These are phyloP conservation scores for Etia nguti DNA, from an alignment of 2,113 vertebrate genomes.

Conservation along the genomic window DNA sequence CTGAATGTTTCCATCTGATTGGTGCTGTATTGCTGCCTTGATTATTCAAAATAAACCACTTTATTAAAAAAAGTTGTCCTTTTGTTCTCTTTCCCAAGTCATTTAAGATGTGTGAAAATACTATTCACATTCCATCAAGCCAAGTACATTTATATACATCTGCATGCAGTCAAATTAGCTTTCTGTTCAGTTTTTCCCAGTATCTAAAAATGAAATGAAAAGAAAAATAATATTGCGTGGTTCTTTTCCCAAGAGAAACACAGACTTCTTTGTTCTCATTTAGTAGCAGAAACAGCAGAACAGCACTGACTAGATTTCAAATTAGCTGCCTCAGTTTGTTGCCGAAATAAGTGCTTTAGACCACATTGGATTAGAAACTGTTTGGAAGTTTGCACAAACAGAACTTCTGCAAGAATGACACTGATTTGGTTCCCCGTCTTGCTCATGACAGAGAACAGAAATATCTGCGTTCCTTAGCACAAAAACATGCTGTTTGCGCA, in stretches of 20 bases:
- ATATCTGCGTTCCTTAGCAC: background rate
- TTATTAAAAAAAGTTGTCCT: background rate
- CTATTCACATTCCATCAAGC: background rate
- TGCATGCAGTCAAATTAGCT: background rate
- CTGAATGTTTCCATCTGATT: slow-evolving; percentile 15
- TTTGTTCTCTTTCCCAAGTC: background rate
- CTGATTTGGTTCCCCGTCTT: background rate
- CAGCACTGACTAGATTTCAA: background rate
- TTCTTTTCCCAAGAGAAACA: background rate
- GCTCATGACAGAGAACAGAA: background rate
- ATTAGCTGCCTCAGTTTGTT: background rate
- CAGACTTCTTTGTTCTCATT: background rate
- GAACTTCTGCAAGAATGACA: background rate
- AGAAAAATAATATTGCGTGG: background rate
- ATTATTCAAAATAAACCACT: slow-evolving; percentile 54
- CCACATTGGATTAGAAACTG: background rate
- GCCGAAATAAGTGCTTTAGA: background rate
- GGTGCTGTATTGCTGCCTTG: slow-evolving; percentile 37
- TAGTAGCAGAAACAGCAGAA: background rate
- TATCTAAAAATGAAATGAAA: background rate
- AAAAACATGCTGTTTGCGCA: background rate
- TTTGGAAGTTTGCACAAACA: background rate
- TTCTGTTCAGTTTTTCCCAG: too few relatives aligned
- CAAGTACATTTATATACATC: accelerated
- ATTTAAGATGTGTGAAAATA: background rate